Evolutionary conservation across 2,113 vertebrate genomes (phyloP).

Genomic region (Ellobius talpinus): DNA sequence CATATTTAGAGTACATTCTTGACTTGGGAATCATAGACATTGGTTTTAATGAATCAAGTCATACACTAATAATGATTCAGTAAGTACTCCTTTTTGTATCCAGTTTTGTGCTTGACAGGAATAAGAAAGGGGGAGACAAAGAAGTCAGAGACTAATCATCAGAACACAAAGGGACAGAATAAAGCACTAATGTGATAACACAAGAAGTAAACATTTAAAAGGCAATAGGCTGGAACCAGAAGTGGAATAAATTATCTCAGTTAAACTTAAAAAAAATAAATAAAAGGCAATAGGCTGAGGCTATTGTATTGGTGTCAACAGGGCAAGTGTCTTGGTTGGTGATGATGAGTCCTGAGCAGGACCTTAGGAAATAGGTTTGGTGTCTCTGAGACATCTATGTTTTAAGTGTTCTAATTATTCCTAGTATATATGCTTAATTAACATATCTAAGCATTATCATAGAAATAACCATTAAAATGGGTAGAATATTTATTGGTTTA

Average conservation of each 20-base stretch:
- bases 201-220: constrained; percentile 45
- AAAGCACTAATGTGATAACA: constrained; percentile 17
- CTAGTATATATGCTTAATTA: background rate
- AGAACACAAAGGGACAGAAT: background rate
- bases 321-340: background rate
- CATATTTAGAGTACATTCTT: constrained; percentile 16
- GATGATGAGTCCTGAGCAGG: background rate
- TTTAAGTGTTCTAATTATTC: background rate
- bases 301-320: constrained; percentile 34
- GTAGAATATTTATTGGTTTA: constrained; percentile 37
- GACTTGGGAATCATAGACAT: constrained; percentile 39
- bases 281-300: background rate
- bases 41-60: constrained; percentile 43
- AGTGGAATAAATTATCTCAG: too few species aligned
- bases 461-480: constrained; percentile 27
- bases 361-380: background rate
- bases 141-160: background rate
- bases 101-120: constrained; percentile 34
- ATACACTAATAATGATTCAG: constrained; percentile 49
- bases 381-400: background rate
- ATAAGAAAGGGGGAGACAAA: constrained; percentile 41
- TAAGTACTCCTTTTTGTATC: constrained; percentile 50
- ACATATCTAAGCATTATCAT: constrained; percentile 45
- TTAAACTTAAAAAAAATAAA: too few species aligned
- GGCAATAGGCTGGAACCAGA: background rate